Evolutionary conservation across 2,888 invertebrate species (phyloP).

Genomic region (Gymnoscelis rufifasciata): DNA sequence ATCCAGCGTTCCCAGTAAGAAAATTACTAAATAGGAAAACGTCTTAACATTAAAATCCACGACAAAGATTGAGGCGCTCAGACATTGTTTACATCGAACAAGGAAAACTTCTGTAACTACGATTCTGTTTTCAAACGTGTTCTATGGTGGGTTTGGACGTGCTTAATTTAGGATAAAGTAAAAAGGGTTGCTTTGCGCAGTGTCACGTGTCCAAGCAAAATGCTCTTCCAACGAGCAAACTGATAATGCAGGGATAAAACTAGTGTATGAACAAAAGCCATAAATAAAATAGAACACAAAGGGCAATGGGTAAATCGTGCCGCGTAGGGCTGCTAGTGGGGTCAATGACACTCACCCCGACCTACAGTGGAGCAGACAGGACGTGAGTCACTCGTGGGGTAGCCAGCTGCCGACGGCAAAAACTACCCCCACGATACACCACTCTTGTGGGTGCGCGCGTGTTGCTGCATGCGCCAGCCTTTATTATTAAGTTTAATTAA

Average conservation of each 20-base stretch:
- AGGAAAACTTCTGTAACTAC: constrained; percentile 24
- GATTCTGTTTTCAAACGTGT: constrained; percentile 15
- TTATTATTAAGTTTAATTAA: constrained; percentile 28
- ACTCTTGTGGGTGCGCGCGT: constrained; percentile 42
- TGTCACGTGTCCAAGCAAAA: constrained; percentile 49
- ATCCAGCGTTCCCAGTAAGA: neutral
- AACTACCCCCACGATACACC: constrained; percentile 60
- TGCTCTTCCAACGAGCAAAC: constrained; percentile 46
- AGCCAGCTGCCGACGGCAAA: constrained; percentile 74
- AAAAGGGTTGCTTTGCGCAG: too few species aligned
- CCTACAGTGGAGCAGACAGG: constrained; percentile 69
- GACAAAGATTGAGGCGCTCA: constrained; percentile 13
- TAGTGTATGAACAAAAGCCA: constrained; percentile 50
- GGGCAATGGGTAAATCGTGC: constrained; percentile 68
- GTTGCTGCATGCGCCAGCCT: constrained; percentile 34
- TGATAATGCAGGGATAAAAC: constrained; percentile 50
- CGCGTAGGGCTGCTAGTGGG: constrained; percentile 71
- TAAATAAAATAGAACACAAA: constrained; percentile 69
- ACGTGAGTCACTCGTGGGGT: constrained; percentile 75
- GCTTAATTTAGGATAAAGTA: too few species aligned
- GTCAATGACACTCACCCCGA: constrained; percentile 76
- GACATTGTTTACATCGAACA: constrained; percentile 22
- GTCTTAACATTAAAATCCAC: constrained; percentile 8
- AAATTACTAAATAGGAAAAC: constrained; percentile 7
- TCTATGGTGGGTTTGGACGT: too few species aligned